These are phyloP conservation scores for Ephydatia muelleri DNA, from an alignment of 37 sponge, comb jelly and placozoan species.

Conservation along the genomic window DNA sequence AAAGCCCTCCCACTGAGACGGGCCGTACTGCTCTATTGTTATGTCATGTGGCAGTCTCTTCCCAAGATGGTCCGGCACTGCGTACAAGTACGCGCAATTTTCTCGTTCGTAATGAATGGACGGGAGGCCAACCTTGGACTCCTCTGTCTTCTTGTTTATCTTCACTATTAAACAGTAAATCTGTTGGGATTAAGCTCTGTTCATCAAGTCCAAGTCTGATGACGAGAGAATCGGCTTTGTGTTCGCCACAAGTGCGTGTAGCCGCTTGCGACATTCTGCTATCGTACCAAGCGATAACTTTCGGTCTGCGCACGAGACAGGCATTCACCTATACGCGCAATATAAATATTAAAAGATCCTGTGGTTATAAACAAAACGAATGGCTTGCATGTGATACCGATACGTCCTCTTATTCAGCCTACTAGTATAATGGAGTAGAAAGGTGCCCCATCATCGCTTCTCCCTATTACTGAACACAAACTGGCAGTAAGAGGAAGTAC, in stretches of 20 bases:
- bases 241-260: neutral
- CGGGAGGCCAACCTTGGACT: neutral
- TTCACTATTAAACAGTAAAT: neutral
- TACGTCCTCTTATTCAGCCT: too few species aligned
- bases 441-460: too few species aligned
- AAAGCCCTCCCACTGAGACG: neutral
- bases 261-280: neutral
- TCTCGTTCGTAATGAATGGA: neutral
- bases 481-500: too few species aligned
- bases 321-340: too few species aligned
- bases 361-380: too few species aligned
- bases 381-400: too few species aligned
- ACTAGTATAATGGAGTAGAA: too few species aligned
- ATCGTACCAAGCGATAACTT: neutral
- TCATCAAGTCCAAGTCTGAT: neutral
- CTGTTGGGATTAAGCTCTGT: neutral
- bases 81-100: neutral
- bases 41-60: conserved; percentile 5
- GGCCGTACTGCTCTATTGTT: conserved; percentile 2
- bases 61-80: neutral
- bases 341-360: too few species aligned
- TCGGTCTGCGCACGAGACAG: neutral
- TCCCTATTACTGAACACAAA: too few species aligned
- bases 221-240: neutral
- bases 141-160: neutral